Conservation (phyloP, 2,113 vertebrate species). For the Lynx canadensis region DNA sequence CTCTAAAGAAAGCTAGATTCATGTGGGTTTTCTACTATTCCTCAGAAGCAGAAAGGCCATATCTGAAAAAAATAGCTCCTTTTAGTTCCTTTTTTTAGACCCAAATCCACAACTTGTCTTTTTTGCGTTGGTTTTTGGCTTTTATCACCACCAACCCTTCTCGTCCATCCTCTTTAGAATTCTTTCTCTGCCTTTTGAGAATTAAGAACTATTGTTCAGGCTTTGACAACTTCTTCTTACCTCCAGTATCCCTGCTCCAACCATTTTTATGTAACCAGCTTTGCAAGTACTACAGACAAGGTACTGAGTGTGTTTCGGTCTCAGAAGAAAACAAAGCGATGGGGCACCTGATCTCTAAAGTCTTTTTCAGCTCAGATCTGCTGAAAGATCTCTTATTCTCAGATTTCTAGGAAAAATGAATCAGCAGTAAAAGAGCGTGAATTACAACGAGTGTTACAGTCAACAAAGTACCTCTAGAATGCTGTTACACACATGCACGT, state of each 20-base stretch:
- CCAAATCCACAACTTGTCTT: constrained; percentile 36
- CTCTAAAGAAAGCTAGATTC: constrained; percentile 52
- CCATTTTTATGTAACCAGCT: constrained; percentile 1
- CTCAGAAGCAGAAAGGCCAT: not conserved
- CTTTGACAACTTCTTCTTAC: constrained; percentile 6
- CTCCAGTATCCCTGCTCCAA: not conserved
- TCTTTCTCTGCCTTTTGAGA: constrained; percentile 36
- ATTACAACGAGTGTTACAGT: not conserved
- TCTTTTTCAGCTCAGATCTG: not conserved
- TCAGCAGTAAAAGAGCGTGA: not conserved
- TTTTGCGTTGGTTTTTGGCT: not conserved
- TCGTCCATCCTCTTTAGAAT: not conserved
- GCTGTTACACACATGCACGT: not conserved
- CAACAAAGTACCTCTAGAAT: not conserved
- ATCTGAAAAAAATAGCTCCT: constrained; percentile 1
- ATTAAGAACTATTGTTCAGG: constrained; percentile 20
- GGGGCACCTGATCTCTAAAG: not conserved
- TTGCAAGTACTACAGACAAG: not conserved
- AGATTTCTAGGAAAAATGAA: constrained; percentile 11
- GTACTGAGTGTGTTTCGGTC: not conserved
- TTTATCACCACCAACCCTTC: not conserved
- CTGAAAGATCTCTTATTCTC: not conserved
- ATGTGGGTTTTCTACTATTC: constrained; percentile 42
- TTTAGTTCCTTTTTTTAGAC: constrained; percentile 12
- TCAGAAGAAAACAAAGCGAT: not conserved